Percentiles rank a stretch among this genome's conserved stretches.
Conservation (phyloP, 2,888 invertebrate genomes). For the Ectemnius continuus region DNA sequence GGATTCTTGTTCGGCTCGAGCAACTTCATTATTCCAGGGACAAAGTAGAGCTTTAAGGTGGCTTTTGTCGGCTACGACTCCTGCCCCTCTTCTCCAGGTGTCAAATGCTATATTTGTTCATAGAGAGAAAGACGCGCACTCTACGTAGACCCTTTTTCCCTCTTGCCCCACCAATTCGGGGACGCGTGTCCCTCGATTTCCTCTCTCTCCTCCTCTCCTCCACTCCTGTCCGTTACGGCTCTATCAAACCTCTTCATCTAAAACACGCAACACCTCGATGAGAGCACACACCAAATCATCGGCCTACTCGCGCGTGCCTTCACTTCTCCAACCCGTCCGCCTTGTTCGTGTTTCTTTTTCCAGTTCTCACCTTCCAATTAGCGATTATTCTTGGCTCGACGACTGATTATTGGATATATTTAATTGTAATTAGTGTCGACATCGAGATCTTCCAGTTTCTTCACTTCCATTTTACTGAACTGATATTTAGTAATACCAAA, state of each 20-base stretch:
- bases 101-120: constrained; percentile 57
- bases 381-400: no score
- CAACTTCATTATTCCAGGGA: constrained; percentile 62
- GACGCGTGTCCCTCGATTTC: constrained; percentile 36
- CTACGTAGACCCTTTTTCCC: not conserved
- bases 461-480: no score
- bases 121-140: not conserved
- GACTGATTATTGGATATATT: no score
- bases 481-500: no score
- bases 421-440: no score
- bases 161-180: constrained; percentile 17
- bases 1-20: constrained; percentile 38
- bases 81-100: constrained; percentile 54
- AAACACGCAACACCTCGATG: constrained; percentile 17
- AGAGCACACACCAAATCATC: constrained; percentile 52
- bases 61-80: constrained; percentile 35
- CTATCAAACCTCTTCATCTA: constrained; percentile 53
- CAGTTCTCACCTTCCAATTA: not conserved
- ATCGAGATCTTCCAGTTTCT: no score
- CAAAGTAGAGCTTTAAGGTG: constrained; percentile 54
- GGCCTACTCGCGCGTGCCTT: constrained; percentile 27
- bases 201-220: constrained; percentile 37
- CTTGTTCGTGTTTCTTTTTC: not conserved
- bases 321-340: constrained; percentile 4
- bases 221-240: constrained; percentile 55